A percentile compares a stretch with the other conserved stretches of the same genome.
Conservation (phyloP, 1,140 invertebrate genomes). For the Aradophagus sp. region DNA sequence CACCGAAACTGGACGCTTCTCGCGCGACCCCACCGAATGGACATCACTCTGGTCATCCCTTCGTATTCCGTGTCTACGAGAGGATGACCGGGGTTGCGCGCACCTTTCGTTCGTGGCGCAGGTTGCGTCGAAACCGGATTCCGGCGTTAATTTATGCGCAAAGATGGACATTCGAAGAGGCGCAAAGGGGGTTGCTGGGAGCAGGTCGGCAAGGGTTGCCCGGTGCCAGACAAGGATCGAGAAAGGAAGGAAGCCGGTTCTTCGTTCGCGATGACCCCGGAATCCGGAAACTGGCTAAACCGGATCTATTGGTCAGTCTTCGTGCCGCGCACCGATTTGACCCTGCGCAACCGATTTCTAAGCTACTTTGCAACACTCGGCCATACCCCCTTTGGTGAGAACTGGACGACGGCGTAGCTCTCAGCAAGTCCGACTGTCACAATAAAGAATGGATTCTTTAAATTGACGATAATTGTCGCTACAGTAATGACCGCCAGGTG, state of each 20-base stretch:
- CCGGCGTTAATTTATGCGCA: slow-evolving; percentile 54
- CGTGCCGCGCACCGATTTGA: slow-evolving; percentile 57
- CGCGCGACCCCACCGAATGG: slow-evolving; percentile 57
- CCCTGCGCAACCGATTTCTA: slow-evolving; percentile 26
- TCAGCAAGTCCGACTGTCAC: slow-evolving; percentile 58
- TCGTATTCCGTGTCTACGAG: slow-evolving; percentile 37
- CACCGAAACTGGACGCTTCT: slow-evolving; percentile 62
- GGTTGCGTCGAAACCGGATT: slow-evolving; percentile 52
- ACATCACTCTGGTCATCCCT: slow-evolving; percentile 68
- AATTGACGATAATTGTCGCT: slow-evolving; percentile 38
- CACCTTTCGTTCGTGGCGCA: slow-evolving; percentile 38
- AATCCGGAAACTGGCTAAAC: slow-evolving; percentile 76
- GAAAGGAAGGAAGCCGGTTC: slow-evolving; percentile 40
- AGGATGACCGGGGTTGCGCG: slow-evolving; percentile 41
- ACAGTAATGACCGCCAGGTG: slow-evolving; percentile 33
- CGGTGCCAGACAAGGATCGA: slow-evolving; percentile 19
- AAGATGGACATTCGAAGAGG: slow-evolving; percentile 49
- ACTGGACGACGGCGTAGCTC: slow-evolving; percentile 67
- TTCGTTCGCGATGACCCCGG: slow-evolving; percentile 56
- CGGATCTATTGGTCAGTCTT: slow-evolving; percentile 76
- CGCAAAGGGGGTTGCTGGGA: slow-evolving; percentile 34
- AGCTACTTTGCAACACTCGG: slow-evolving; percentile 35
- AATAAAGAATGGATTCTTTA: slow-evolving; percentile 16
- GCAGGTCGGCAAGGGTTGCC: slow-evolving; percentile 39
- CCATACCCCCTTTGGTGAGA: slow-evolving; percentile 66